Evolutionary conservation across 2,888 invertebrate species (phyloP), one percentile per base, ranked within the genome.

Genomic region (Parnassius mnemosyne): DNA sequence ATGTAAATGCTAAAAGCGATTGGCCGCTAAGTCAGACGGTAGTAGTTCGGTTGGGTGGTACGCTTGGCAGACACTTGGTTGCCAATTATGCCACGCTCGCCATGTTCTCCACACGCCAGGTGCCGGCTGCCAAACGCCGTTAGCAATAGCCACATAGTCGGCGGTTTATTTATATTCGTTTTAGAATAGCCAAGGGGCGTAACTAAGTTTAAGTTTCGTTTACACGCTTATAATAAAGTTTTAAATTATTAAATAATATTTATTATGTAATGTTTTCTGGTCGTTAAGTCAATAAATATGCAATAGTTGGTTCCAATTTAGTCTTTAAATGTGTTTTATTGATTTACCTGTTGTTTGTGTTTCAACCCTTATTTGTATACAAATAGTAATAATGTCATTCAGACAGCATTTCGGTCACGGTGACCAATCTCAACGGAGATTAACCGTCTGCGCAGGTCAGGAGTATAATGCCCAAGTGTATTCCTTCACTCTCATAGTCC

Each of bases 101-200:
- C 61, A 52, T 46, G 61, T 57, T 52, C 16, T 16, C 51, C 42
- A 25, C 71, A 70, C 69, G 70, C 76, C 73, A 69, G 73, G 77
- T 71, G 77, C 75, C 76, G 79, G 77, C 78, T 75, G 80, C 75
- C 78, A 72, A 71, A 76, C 75, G 77, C 75, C 75, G 66, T 73
- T 84, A 93, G 93, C 92, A 92, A 90, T 92, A 93, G 89, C 88
- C 91, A 89, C 85, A 85, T 87, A 90, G 89, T 87, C 83, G 89
- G 87, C 87, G 77, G 73, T 86, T 89, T 76, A 81, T 89, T 89
- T 88, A 72, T 90, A 90, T 90, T 91, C 90, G 90, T 89, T 91
- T 88, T 90, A 90, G 90, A 90, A 89, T 90, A 90, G 88, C 89
- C 87, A 76, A 69, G 78, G 76, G 87, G 88, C 87, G 83, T 78